These are phyloP conservation scores for Pygmarrhopalites habei DNA, from an alignment of 1,140 invertebrate species.

Conservation along the genomic window DNA sequence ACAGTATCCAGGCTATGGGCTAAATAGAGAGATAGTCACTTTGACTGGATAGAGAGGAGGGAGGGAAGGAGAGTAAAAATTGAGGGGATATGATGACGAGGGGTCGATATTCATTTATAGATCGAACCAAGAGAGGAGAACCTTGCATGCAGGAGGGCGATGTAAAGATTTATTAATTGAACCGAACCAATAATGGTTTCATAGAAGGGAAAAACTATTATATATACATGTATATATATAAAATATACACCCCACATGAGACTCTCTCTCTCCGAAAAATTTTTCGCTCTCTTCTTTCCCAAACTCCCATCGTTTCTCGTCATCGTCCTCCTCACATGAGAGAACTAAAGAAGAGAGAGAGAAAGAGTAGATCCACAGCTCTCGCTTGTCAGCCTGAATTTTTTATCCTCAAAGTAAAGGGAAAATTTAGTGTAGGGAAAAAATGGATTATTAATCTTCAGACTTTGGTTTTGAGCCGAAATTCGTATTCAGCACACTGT, in stretches of 20 bases:
- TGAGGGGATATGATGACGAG: background rate
- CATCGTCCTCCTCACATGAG: slow-evolving; percentile 6
- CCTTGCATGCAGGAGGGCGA: slow-evolving; percentile 25
- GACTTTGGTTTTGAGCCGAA: slow-evolving; percentile 20
- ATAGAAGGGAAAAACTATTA: slow-evolving; percentile 8
- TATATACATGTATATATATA: background rate
- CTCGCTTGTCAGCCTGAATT: slow-evolving; percentile 18
- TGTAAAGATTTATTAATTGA: slow-evolving; percentile 33
- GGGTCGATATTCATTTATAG: slow-evolving; percentile 19
- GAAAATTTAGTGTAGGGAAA: slow-evolving; percentile 22
- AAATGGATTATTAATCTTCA: slow-evolving; percentile 30
- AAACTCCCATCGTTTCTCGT: slow-evolving; percentile 8
- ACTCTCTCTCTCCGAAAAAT: no score
- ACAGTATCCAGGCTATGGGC: no score
- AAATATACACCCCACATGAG: background rate
- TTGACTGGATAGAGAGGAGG: no score
- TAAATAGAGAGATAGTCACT: no score
- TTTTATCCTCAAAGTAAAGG: slow-evolving; percentile 22
- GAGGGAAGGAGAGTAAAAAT: no score
- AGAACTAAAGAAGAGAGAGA: slow-evolving; percentile 14
- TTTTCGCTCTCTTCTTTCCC: background rate
- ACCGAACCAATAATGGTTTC: slow-evolving; percentile 25
- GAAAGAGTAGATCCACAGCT: slow-evolving; percentile 1
- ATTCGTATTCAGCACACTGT: background rate
- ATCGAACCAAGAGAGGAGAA: background rate